Base-by-base conservation (phyloP, 2,797 vertebrate species). In the Acanthopagrus latus region DNA sequence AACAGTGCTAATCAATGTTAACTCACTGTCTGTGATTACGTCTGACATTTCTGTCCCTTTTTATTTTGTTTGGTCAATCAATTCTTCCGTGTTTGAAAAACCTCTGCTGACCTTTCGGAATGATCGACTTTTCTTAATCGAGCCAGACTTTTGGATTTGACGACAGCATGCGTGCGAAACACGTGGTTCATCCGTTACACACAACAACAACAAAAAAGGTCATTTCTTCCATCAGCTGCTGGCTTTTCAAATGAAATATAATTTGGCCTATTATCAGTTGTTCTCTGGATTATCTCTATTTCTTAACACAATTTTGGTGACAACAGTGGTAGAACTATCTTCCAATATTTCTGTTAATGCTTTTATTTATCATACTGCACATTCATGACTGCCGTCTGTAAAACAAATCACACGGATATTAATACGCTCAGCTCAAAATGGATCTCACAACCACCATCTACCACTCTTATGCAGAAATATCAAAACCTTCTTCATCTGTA, bases 1-100 rank as follows among this genome's bases (percentile, higher is more conserved):
- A 88, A 91, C 87, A 90, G 80, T 68, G 77, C 81, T 65, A 81
- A 91, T 94, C 92, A 89, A 81, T 91, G 23, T 59, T 13, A 56
- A 60, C 80, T 69, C 64, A 59, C 7, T 63, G 69, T 64, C 72
- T 79, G 20, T 66, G 69, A 69, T 64, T 23, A 21, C 27, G 8
- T 69, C 48, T 41, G 38, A 71, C 2, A 44, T 12, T 17, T 20
- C n/a, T 41, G 17, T 27, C 8, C 29, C 13, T 64, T 46, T 46
- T 52, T 41, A 2, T 18, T 11, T 8, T 65, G 14, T 72, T 54
- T 9, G 18, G 27, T 48, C n/a, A 57, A 21, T 55, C n/a, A 27
- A 3, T 63, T 33, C 50, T 60, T 63, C 13, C 62, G 17, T 44
- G 10, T 23, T 58, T 66, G 2, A 18, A 54, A 1, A 69, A 1